phyloP scores from a whole-genome alignment of 1,140 invertebrate genomes.

The Cydia strobilella region DNA sequence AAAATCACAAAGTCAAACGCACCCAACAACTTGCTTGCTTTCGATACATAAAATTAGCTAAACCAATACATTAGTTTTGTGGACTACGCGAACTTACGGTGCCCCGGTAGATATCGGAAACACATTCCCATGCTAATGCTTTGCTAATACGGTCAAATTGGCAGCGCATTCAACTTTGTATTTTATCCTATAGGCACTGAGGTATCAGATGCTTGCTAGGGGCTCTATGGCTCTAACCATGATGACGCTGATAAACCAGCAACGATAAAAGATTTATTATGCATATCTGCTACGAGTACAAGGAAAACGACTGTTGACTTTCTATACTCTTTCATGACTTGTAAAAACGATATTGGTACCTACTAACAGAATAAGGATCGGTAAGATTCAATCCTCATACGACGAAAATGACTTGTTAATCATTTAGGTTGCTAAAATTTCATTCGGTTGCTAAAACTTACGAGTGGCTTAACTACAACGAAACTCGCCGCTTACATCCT shows the following conservation, averaged over 20 bases:
- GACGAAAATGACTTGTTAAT: too few species aligned
- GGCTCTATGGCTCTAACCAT: not conserved
- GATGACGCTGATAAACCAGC: not conserved
- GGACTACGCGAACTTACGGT: not conserved
- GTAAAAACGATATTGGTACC: not conserved
- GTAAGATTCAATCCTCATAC: too few species aligned
- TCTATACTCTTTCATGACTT: not conserved
- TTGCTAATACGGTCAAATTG: not conserved
- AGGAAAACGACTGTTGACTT: not conserved
- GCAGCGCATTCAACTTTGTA: not conserved
- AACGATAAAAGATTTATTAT: not conserved
- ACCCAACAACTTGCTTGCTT: too few species aligned
- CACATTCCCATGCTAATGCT: slow-evolving; percentile 21
- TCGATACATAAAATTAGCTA: too few species aligned
- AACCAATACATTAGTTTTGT: too few species aligned
- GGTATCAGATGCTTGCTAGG: not conserved
- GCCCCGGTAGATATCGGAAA: not conserved
- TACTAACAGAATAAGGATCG: not conserved
- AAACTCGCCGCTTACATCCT: too few species aligned
- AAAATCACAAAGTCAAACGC: too few species aligned
- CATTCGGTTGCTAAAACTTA: too few species aligned
- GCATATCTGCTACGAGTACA: not conserved
- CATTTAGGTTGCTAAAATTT: too few species aligned
- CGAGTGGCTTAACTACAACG: too few species aligned
- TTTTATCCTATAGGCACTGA: not conserved